Conservation (phyloP, 2,113 vertebrate genomes). For the Gymnogyps californianus region DNA sequence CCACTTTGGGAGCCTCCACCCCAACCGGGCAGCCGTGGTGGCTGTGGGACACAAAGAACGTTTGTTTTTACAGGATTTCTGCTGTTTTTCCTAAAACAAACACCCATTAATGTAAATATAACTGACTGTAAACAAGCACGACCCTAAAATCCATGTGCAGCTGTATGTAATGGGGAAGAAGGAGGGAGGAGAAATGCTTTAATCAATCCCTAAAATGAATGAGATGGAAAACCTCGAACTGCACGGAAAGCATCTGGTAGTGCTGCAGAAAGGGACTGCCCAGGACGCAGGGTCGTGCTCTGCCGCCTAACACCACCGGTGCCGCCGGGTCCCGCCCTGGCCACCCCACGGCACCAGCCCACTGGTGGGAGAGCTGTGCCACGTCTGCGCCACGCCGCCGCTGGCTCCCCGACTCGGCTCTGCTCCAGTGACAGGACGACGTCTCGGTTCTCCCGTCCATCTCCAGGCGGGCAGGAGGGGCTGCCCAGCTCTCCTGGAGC, state of each 20-base stretch:
- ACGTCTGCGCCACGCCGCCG: rapidly evolving
- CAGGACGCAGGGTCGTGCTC: rapidly evolving
- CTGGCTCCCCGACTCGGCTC: rapidly evolving
- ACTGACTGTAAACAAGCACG: not conserved
- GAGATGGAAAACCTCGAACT: not conserved
- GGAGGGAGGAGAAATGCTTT: not conserved
- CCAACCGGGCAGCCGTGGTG: rapidly evolving
- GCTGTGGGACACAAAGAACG: not conserved
- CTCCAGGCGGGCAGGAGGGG: not conserved
- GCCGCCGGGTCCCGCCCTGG: rapidly evolving
- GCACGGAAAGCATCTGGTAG: not conserved
- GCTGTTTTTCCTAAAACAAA: not conserved
- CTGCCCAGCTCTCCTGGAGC: not conserved
- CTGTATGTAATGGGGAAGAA: not conserved
- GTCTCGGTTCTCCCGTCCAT: not conserved
- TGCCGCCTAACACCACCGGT: rapidly evolving
- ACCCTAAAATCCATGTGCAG: slow-evolving; percentile 44
- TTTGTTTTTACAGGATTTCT: not conserved
- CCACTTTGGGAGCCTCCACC: not conserved
- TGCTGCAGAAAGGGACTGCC: not conserved
- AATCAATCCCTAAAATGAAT: slow-evolving; percentile 8
- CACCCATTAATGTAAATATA: not conserved
- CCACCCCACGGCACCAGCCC: not conserved
- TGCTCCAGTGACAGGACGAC: rapidly evolving
- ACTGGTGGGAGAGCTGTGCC: rapidly evolving